phyloP scores from a whole-genome alignment of 2,888 invertebrate species.

The Halocaridina rubra region DNA sequence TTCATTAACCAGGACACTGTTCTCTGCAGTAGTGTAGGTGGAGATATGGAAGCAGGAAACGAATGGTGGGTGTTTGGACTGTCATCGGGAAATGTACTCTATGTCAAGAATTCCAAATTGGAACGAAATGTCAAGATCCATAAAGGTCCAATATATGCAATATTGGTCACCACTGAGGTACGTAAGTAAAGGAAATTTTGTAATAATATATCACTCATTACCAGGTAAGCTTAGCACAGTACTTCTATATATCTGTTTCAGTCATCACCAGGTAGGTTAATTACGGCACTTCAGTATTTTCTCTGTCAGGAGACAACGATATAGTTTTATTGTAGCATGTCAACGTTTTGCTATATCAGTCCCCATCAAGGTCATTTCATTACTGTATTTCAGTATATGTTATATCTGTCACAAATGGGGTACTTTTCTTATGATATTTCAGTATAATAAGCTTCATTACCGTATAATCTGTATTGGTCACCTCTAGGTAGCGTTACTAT shows the following conservation, averaged over 20 bases:
- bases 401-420: too few relatives aligned
- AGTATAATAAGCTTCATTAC: too few relatives aligned
- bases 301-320: too few relatives aligned
- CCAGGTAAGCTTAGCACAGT: neutral
- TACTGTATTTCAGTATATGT: too few relatives aligned
- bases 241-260: neutral
- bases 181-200: neutral
- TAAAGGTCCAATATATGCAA: conserved; percentile 69
- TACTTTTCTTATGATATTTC: too few relatives aligned
- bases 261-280: too few relatives aligned
- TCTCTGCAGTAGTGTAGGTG: conserved; percentile 64
- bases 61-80: conserved; percentile 67
- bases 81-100: conserved; percentile 68
- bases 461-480: too few relatives aligned
- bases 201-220: neutral
- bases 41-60: neutral
- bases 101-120: conserved; percentile 68
- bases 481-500: too few relatives aligned
- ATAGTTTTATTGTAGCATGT: too few relatives aligned
- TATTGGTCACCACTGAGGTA: conserved; percentile 69
- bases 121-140: conserved; percentile 69
- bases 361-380: too few relatives aligned
- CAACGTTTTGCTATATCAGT: too few relatives aligned
- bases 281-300: too few relatives aligned
- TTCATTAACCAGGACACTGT: conserved; percentile 66